phyloP scores from a whole-genome alignment of 2,888 invertebrate genomes.

The Polylopha cassiicola region DNA sequence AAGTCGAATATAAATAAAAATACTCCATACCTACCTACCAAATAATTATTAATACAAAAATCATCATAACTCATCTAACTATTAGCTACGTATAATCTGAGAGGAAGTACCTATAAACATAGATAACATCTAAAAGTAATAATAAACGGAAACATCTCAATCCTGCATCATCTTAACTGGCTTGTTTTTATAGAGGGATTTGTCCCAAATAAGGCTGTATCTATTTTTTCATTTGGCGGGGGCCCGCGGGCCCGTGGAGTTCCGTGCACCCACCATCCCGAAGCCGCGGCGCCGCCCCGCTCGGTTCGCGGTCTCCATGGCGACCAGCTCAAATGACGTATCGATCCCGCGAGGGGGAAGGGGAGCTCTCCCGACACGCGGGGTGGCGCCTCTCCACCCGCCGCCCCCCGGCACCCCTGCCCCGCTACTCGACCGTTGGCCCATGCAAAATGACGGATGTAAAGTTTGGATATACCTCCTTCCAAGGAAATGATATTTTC shows the following conservation, averaged over 20 bases:
- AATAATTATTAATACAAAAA: no score
- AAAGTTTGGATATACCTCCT: conserved; percentile 75
- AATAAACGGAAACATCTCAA: conserved; percentile 30
- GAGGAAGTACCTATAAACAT: no score
- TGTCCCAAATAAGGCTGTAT: conserved; percentile 64
- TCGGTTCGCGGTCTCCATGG: conserved; percentile 77
- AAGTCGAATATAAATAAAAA: no score
- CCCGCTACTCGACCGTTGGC: conserved; percentile 73
- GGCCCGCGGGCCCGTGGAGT: conserved; percentile 51
- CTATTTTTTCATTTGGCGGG: conserved; percentile 60
- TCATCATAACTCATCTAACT: no score
- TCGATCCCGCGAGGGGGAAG: conserved; percentile 71
- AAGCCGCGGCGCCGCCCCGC: conserved; percentile 74
- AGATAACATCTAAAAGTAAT: conserved; percentile 9
- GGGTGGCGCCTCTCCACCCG: conserved; percentile 73
- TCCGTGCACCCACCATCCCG: conserved; percentile 63
- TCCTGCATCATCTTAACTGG: conserved; percentile 38
- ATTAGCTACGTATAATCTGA: no score
- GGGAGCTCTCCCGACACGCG: conserved; percentile 46
- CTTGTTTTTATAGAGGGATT: conserved; percentile 58
- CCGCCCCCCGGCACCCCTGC: conserved; percentile 64
- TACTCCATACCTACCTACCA: no score
- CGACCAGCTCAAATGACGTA: conserved; percentile 78
- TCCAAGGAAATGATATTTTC: conserved; percentile 74
- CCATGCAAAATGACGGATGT: conserved; percentile 78